These are phyloP conservation scores for Polydrusus tereticollis DNA, from an alignment of 2,888 invertebrate genomes.

Conservation along the genomic window DNA sequence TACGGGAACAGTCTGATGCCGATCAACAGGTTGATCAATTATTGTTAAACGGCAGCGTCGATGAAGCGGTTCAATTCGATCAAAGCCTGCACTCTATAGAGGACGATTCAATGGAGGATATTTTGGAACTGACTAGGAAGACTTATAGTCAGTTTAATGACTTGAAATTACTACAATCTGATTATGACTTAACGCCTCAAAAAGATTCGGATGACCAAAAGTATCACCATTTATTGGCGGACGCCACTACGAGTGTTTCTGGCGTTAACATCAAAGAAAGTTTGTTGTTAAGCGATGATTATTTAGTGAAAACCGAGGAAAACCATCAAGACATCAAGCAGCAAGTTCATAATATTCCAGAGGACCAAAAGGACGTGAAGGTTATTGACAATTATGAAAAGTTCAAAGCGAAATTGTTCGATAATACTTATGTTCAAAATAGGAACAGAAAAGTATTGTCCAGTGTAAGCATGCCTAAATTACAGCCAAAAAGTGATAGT, in stretches of 20 bases:
- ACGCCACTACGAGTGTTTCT: constrained; percentile 49
- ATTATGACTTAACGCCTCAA: constrained; percentile 56
- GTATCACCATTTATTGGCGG: constrained; percentile 51
- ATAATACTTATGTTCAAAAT: constrained; percentile 29
- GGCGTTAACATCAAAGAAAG: constrained; percentile 38
- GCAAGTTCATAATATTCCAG: not conserved
- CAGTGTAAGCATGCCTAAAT: constrained; percentile 33
- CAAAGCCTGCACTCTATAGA: constrained; percentile 23
- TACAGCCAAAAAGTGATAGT: not conserved
- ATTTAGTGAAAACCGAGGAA: constrained; percentile 16
- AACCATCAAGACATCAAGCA: not conserved
- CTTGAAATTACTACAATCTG: constrained; percentile 47
- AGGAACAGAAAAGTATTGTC: constrained; percentile 2
- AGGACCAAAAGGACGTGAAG: not conserved
- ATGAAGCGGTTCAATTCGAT: constrained; percentile 29
- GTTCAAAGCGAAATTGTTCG: constrained; percentile 13
- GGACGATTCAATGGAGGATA: constrained; percentile 25
- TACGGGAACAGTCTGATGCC: not conserved
- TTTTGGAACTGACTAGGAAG: constrained; percentile 24
- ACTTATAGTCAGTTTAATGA: constrained; percentile 37
- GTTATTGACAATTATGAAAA: constrained; percentile 10
- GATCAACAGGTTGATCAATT: not conserved
- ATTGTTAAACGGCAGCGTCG: not conserved
- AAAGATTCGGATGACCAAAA: constrained; percentile 51
- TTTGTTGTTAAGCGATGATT: constrained; percentile 39